These are phyloP conservation scores for Ectemnius lituratus DNA, from an alignment of 2,888 invertebrate species.

Conservation along the genomic window DNA sequence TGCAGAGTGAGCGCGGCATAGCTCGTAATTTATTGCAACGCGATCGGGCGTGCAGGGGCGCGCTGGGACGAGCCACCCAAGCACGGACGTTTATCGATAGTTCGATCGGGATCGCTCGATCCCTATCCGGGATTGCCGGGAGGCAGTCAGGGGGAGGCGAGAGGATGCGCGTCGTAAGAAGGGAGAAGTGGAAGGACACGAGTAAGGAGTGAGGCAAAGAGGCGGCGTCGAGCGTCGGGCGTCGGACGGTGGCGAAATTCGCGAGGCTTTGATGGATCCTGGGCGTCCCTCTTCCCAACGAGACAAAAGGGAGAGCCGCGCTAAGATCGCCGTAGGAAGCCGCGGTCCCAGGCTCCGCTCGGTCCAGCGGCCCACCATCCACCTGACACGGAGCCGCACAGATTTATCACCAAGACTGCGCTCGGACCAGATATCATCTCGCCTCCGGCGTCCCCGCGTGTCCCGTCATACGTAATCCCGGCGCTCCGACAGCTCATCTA, in stretches of 20 bases:
- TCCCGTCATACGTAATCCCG: slow-evolving; percentile 67
- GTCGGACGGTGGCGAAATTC: slow-evolving; percentile 62
- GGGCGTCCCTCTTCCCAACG: slow-evolving; percentile 57
- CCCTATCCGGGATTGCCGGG: slow-evolving; percentile 16
- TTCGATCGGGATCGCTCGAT: slow-evolving; percentile 31
- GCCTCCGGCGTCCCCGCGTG: slow-evolving; percentile 62
- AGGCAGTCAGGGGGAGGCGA: background rate
- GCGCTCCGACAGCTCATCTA: slow-evolving; percentile 68
- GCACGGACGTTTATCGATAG: slow-evolving; percentile 25
- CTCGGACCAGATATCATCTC: slow-evolving; percentile 75
- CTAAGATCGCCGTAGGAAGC: slow-evolving; percentile 50
- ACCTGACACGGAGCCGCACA: slow-evolving; percentile 69
- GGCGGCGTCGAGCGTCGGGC: slow-evolving; percentile 20
- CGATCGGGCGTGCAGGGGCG: slow-evolving; percentile 2
- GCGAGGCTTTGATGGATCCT: slow-evolving; percentile 66
- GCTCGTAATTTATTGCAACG: slow-evolving; percentile 22
- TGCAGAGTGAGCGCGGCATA: background rate
- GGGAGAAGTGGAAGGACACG: too few species aligned
- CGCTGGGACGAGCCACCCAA: background rate
- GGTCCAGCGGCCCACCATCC: slow-evolving; percentile 52
- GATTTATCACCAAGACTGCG: slow-evolving; percentile 74
- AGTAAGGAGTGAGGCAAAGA: too few species aligned
- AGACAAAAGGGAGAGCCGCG: slow-evolving; percentile 63
- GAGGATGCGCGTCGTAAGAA: background rate
- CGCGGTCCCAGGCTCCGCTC: slow-evolving; percentile 32